Base-by-base conservation (phyloP, 1,140 invertebrate genomes). In the Meloidogyne floridensis region DNA sequence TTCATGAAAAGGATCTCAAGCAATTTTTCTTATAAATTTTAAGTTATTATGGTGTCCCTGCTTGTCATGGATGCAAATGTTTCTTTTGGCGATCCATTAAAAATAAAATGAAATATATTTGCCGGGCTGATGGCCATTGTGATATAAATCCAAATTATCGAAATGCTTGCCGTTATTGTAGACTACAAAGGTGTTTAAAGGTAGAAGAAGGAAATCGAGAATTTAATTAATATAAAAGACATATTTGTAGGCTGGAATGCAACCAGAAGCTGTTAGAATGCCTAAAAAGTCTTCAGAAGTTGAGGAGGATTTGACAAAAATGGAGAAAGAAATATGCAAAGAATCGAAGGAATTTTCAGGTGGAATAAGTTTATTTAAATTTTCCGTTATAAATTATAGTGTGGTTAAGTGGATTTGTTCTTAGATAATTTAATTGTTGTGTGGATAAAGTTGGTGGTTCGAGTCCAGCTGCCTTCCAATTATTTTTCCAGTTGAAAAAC, bases 121-220 rank as follows among this genome's bases (percentile, higher is more conserved):
- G 80, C 70, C 77, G 76, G n/a, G 76, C 74, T 53, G 77, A 81
- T 75, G 75, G 80, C 42, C 77, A 85, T 51, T 81, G 82, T 72
- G 71, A 85, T 56, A 82, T 83, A 42, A 81, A 75, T 81, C 77
- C 81, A 83, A 96, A 98, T 91, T 98, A 98, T 91, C 93, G 96
- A 84, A 98, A 98, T 91, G 96, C 84, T 77, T 88, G 87, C 90
- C 93, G 96, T 59, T 98, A 96, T 88, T 98, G 97, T 92, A 93
- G 96, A 81, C 92, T 98, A 78, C 93, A 95, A 84, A 98, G 98
- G 91, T 98, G 97, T 89, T 97, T 98, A 90, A 94, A 77, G 75
- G 75, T 65, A 77, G n/a, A 32, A 6, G 5, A 53, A n/a, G 8
- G 8, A n/a, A 18, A 77, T 15, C 42, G 11, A 43, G 54, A 75